Conservation (phyloP, 2,797 vertebrate genomes). For the Harpia harpyja region DNA sequence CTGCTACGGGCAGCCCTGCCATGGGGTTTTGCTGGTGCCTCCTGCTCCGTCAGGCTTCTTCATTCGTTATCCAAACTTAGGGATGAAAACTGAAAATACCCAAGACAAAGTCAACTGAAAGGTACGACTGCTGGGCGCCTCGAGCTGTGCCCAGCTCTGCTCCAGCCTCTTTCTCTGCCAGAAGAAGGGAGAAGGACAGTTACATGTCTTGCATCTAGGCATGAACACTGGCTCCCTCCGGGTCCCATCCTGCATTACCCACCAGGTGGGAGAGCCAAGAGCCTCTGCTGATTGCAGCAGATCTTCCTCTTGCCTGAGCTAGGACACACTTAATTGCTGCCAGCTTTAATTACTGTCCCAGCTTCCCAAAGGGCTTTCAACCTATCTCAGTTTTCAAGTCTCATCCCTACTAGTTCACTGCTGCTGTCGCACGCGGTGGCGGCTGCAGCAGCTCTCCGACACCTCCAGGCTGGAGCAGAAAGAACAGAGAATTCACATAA, state of each 20-base stretch:
- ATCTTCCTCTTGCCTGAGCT: background rate
- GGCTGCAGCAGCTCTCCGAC: background rate
- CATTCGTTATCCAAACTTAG: accelerated
- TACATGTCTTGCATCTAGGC: accelerated
- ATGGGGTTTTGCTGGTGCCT: background rate
- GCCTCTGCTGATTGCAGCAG: background rate
- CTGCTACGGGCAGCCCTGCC: background rate
- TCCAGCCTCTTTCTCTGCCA: background rate
- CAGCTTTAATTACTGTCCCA: constrained; percentile 43
- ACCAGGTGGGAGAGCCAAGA: background rate
- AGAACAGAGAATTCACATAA: background rate
- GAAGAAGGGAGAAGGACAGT: background rate
- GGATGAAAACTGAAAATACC: background rate
- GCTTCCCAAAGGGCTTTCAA: background rate
- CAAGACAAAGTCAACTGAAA: accelerated
- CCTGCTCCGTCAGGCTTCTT: background rate
- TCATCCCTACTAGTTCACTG: background rate
- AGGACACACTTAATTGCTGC: background rate
- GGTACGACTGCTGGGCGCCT: background rate
- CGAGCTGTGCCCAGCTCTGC: background rate
- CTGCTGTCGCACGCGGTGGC: accelerated
- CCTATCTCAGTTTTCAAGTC: background rate
- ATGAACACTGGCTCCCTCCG: accelerated
- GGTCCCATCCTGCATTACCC: background rate
- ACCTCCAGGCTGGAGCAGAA: background rate